Base-by-base conservation (phyloP, 2,888 invertebrate species). In the Caenorhabditis sinica region DNA sequence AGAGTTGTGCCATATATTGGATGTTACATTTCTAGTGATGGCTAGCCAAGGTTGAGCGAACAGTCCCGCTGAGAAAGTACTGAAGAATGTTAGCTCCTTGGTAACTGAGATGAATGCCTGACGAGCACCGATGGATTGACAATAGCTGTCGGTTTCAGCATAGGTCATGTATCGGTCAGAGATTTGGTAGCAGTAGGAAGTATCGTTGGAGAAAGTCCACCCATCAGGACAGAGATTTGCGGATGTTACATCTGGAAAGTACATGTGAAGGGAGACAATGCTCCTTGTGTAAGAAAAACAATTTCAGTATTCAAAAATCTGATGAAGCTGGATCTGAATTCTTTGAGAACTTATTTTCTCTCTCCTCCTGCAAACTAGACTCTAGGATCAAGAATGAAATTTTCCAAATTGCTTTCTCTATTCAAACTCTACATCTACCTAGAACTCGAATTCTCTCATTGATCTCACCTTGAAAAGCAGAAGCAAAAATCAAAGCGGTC, bases 31-130 rank as follows among this genome's bases (percentile, higher is more conserved):
- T 23, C 81, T 13, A 3, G 69, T 63, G 45, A 60, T 65, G 17
- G 63, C 84, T 23, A 85, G 20, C 84, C 84, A 85, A 13, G 84
- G 81, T 28, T 65, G 71, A 3, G 72, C 68, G 1, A 81, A 30
- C 5, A 45, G 33, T 2, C 49, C 40, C 0, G 49, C 23, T 23
- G 85, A 72, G n/a, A 77, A 61, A 6, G 17, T 36, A 17, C 17
- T 33, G 23, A 83, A n/a, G 36, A 68, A 74, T 40, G 68, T 33
- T 2, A 49, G 5, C 33, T 83, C 83, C 15, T 28, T 17, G 9
- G 61, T 36, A 17, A 63, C 43, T 9, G 61, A 11, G 30, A 83
- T 23, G 13, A 56, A 73, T 9, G 49, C 71, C 40, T 68, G 65
- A 6, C 28, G 30, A n/a, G 74, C 83, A 13, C 83, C 83, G 30